Percentiles rank a stretch among this genome's conserved stretches.
Evolutionary conservation across 2,113 vertebrate species (phyloP).

Genomic region (Gallinago media): DNA sequence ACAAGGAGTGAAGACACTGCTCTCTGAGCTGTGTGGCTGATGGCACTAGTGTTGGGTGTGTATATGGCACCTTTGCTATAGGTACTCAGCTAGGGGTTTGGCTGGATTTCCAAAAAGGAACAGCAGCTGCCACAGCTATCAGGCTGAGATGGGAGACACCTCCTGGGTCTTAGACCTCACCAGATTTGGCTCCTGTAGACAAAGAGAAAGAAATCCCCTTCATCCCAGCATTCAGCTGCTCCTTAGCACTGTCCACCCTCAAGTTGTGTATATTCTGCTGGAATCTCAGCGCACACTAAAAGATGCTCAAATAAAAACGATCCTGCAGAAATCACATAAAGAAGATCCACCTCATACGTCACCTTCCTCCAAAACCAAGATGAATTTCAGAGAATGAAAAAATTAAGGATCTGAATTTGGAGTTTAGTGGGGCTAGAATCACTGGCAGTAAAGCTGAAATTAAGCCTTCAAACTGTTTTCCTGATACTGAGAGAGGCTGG

Average conservation of each 20-base stretch:
- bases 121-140: background rate
- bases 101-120: background rate
- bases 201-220: background rate
- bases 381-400: background rate
- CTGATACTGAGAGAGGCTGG: background rate
- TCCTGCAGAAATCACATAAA: background rate
- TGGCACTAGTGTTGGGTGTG: background rate
- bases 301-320: background rate
- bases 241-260: background rate
- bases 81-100: background rate
- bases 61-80: background rate
- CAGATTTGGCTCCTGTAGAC: background rate
- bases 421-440: background rate
- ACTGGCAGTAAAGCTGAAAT: background rate
- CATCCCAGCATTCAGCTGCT: background rate
- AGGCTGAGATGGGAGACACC: background rate
- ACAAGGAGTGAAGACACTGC: background rate
- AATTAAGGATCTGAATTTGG: background rate
- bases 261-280: background rate
- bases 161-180: background rate
- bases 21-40: background rate
- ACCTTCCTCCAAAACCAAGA: background rate
- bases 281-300: background rate
- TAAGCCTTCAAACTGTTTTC: background rate
- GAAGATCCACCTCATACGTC: background rate